Evolutionary conservation across 2,888 invertebrate species (phyloP).

Genomic region (Silvanus unidentatus): DNA sequence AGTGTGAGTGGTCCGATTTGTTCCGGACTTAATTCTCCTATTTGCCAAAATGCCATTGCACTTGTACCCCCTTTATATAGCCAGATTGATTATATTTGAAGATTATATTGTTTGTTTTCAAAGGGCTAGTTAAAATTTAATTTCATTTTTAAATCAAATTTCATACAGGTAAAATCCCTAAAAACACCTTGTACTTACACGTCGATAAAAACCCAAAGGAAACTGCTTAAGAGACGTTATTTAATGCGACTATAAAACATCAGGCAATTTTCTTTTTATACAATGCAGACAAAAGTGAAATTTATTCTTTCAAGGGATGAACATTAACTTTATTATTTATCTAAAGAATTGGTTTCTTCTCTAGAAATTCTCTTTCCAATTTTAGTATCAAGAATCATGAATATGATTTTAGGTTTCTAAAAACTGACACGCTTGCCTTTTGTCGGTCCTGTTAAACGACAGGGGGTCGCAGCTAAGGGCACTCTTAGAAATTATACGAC

Average conservation of each 20-base stretch:
- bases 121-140: background rate
- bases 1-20: constrained; percentile 20
- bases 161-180: no score
- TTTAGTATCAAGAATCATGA: no score
- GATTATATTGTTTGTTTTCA: background rate
- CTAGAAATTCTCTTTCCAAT: no score
- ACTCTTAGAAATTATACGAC: background rate
- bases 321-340: background rate
- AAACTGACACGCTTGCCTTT: constrained; percentile 28
- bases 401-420: background rate
- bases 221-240: background rate
- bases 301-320: background rate
- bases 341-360: no score
- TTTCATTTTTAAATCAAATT: no score
- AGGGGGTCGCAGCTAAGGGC: constrained; percentile 30
- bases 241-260: constrained; percentile 2
- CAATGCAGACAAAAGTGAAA: no score
- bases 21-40: constrained; percentile 18
- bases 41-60: background rate
- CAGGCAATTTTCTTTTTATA: background rate
- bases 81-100: no score
- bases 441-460: constrained; percentile 35
- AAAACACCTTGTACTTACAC: no score
- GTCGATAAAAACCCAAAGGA: no score
- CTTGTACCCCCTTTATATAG: constrained; percentile 3